Evolutionary conservation across 2,888 invertebrate species (phyloP).

Genomic region (Pinctada fucata): DNA sequence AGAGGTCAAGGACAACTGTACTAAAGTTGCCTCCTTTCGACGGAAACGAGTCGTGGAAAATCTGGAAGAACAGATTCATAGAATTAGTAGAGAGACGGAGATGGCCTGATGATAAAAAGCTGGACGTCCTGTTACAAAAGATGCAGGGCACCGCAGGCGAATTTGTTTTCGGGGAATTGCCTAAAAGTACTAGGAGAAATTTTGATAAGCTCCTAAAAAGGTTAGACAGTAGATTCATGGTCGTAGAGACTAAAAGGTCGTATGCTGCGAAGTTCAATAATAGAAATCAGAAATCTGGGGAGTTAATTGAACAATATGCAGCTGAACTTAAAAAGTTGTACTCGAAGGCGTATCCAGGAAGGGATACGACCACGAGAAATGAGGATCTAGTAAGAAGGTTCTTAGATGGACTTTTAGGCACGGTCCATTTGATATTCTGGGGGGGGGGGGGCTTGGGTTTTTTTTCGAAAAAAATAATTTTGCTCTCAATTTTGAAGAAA

Average conservation of each 20-base stretch:
- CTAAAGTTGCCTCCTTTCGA: too few relatives aligned
- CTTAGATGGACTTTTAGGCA: slow-evolving; percentile 10
- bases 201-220: slow-evolving; percentile 9
- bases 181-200: background rate
- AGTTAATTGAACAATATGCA: slow-evolving; percentile 22
- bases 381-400: slow-evolving; percentile 28
- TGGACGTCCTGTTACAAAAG: slow-evolving; percentile 34
- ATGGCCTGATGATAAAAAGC: slow-evolving; percentile 20
- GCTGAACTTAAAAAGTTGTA: slow-evolving; percentile 30
- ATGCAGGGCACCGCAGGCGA: slow-evolving; percentile 41
- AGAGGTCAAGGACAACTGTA: too few relatives aligned
- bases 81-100: slow-evolving; percentile 15
- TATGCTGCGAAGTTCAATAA: slow-evolving; percentile 24
- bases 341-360: slow-evolving; percentile 26
- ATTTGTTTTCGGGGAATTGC: slow-evolving; percentile 35
- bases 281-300: slow-evolving; percentile 25
- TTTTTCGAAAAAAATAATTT: too few relatives aligned
- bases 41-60: slow-evolving; percentile 21
- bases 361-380: slow-evolving; percentile 18
- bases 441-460: too few relatives aligned
- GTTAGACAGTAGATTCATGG: slow-evolving; percentile 22
- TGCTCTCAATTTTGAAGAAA: too few relatives aligned
- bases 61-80: slow-evolving; percentile 17
- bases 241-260: slow-evolving; percentile 26
- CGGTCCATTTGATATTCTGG: too few relatives aligned